A percentile compares a stretch with the other conserved stretches of the same genome.
Evolutionary conservation across 2,888 invertebrate species (phyloP).

Genomic region (Drosophila helvetica): DNA sequence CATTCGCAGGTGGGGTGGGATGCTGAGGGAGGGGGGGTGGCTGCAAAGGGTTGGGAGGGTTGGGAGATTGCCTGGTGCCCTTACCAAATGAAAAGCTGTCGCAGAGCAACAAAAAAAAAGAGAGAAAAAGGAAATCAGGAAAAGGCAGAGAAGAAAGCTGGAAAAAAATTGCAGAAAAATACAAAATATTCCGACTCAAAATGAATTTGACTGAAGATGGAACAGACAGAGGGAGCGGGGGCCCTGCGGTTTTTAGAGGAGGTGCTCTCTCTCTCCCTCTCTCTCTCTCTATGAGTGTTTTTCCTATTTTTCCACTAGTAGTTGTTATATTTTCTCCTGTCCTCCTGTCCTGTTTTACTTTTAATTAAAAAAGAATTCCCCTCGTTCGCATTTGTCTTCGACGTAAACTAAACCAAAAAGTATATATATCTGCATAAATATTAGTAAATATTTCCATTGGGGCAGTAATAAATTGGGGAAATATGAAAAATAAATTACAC

Average conservation of each 20-base stretch:
- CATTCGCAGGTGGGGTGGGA: conserved; percentile 30
- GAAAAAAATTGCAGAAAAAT: conserved; percentile 30
- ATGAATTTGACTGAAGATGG: conserved; percentile 40
- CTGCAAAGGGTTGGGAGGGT: conserved; percentile 1
- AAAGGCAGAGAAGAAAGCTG: conserved; percentile 23
- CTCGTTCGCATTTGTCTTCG: conserved; percentile 49
- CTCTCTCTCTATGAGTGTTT: neutral
- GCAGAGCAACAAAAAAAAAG: conserved; percentile 18
- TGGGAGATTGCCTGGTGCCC: conserved; percentile 22
- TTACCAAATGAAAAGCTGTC: conserved; percentile 58
- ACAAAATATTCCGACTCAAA: conserved; percentile 28
- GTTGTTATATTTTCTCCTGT: conserved; percentile 38
- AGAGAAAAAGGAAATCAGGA: neutral
- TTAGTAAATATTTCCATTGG: too few species aligned
- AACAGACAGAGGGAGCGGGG: neutral
- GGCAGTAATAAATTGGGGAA: too few species aligned
- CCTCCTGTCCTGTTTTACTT: conserved; percentile 47
- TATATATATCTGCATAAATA: too few species aligned
- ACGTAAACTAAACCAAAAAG: too few species aligned
- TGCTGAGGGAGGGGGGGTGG: neutral
- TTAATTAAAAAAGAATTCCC: conserved; percentile 63
- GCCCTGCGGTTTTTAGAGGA: conserved; percentile 19
- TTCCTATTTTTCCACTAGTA: conserved; percentile 6
- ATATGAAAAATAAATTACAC: too few species aligned
- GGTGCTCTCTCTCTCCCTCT: neutral